Base-by-base conservation (phyloP, 2,113 vertebrate genomes). In the Melozone crissalis region DNA sequence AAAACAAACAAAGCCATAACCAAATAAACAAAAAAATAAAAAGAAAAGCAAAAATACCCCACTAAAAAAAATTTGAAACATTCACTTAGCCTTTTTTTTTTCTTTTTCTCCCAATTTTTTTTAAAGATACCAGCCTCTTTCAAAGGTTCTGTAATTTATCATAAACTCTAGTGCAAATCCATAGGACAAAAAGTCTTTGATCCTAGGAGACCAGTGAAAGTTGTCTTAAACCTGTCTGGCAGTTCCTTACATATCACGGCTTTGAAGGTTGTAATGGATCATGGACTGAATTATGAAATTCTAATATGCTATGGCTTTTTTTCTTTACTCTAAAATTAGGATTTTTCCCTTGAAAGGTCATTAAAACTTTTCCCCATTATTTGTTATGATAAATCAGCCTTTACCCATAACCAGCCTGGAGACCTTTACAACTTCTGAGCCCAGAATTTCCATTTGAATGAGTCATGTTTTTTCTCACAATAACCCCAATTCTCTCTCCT, bases 401-500 rank as follows among this genome's bases (percentile, higher is more conserved):
- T 93, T 80, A 59, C 33, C 55, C 57, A 77, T 59, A 91, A 90
- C 39, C 57, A 80, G 37, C 76, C 33, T 73, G 73, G n/a, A 82
- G 65, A 95, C 76, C 49, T 84, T 92, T 89, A 62, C 20, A 82
- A 65, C 18, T 93, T 84, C 37, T 65, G 39, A 87, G 76, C 14
- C 31, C 28, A 72, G 51, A 75, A 94, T 92, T 95, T 95, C 88
- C 83, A 95, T 96, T 47, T 90, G 61, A 93, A 93, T 75, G 37
- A 58, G 31, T 23, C 65, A 30, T 52, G 57, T 3, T 81, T 90
- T 89, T 83, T 35, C 68, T 65, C 80, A 81, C 79, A 93, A 82
- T 95, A 96, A 84, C 37, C 73, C 73, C 54, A 78, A 44, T 92
- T 93, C 92, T 90, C 68, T 83, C 41, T 65, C 65, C 92, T 84